Base-by-base conservation (phyloP, 2,113 vertebrate genomes). In the Actenoides hombroni region DNA sequence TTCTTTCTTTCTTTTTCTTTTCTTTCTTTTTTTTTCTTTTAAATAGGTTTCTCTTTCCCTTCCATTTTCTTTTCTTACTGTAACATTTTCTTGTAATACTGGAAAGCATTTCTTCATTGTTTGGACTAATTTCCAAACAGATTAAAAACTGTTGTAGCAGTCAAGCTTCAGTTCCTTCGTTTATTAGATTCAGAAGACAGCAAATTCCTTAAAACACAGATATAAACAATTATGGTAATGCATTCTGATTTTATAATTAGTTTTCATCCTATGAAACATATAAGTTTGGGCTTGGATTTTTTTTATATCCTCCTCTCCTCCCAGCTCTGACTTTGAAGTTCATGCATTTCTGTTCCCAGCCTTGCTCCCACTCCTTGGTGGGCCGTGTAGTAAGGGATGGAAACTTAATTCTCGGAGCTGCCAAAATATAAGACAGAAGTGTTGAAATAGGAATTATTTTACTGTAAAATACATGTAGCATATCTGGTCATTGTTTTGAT, bases 181-280 rank as follows among this genome's bases (percentile, higher is more conserved):
- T 97, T 97, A 98, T 98, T 97, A 98, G 97, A 97, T 97, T 98
- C 97, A 97, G 95, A 97, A 98, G 97, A 97, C 94, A 97, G 96
- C 91, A 97, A 97, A 97, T 97, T 97, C 96, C 97, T 97, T 98
- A 97, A 98, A 98, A 97, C 86, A 97, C 92, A 97, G 97, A 97
- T 97, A 97, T 96, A 97, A 97, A 97, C 96, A 97, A 96, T 97
- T 97, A 97, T 95, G 96, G 96, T 96, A 96, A 96, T 97, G 93
- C 89, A 95, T 96, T 95, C 92, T 92, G 85, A 95, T 96, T 97
- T 94, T 96, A 95, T 97, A 97, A 97, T 97, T 97, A 96, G 93
- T 94, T 97, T 97, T 90, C 90, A 96, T 95, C 74, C 75, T 70
- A 86, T 78, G 89, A 97, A 97, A 86, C 42, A 28, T 91, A 49